Evolutionary conservation across 2,888 invertebrate species (phyloP).

Genomic region (Spatulosminthurus flaviceps): DNA sequence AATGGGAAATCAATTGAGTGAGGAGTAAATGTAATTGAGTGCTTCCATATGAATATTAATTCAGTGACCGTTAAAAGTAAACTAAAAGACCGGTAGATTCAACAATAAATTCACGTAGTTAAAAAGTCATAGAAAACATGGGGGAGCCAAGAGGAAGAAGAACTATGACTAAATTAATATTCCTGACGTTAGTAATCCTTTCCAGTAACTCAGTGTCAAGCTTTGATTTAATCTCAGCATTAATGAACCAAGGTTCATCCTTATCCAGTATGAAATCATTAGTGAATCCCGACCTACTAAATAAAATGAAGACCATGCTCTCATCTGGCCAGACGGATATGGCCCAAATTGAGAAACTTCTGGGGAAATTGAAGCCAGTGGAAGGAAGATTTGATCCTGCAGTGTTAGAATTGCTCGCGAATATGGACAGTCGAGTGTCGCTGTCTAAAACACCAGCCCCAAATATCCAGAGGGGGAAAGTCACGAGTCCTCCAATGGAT

Average conservation of each 20-base stretch:
- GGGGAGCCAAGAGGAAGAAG: neutral
- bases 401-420: slow-evolving; percentile 51
- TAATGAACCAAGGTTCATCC: slow-evolving; percentile 28
- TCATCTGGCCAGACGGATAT: slow-evolving; percentile 36
- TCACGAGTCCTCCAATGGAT: too few relatives aligned
- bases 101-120: too few relatives aligned
- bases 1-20: too few relatives aligned
- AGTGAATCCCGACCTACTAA: slow-evolving; percentile 49
- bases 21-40: too few relatives aligned
- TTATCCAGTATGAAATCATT: slow-evolving; percentile 47
- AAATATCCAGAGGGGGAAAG: neutral
- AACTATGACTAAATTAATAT: neutral
- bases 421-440: slow-evolving; percentile 27
- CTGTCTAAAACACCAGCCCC: neutral
- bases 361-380: slow-evolving; percentile 57
- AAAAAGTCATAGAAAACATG: too few relatives aligned
- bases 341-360: slow-evolving; percentile 51
- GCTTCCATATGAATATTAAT: too few relatives aligned
- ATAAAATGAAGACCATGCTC: slow-evolving; percentile 41
- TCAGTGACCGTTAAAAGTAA: too few relatives aligned
- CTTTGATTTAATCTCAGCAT: slow-evolving; percentile 44
- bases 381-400: slow-evolving; percentile 59
- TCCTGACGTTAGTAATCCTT: neutral
- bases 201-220: neutral
- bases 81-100: too few relatives aligned